phyloP scores from a whole-genome alignment of 2,113 vertebrate genomes.

The Calyptomena viridis region DNA sequence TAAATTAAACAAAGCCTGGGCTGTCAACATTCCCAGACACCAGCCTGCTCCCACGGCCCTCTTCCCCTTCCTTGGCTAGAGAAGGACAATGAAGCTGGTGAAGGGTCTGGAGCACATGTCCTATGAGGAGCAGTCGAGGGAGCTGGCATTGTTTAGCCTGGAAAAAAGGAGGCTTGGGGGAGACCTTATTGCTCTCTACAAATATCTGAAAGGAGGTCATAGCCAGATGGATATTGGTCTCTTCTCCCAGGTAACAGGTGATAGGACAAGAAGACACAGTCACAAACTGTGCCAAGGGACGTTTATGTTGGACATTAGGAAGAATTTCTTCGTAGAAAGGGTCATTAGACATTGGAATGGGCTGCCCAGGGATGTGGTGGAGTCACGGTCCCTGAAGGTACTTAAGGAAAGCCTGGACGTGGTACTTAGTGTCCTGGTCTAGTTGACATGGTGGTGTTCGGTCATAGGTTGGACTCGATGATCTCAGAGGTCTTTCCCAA shows the following conservation, averaged over 20 bases:
- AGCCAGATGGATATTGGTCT: fast-evolving
- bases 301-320: not conserved
- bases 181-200: not conserved
- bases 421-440: not conserved
- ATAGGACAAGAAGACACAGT: not conserved
- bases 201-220: not conserved
- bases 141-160: not conserved
- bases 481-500: not conserved
- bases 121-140: not conserved
- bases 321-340: not conserved
- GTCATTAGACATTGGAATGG: not conserved
- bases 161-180: not conserved
- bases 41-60: fast-evolving
- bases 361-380: not conserved
- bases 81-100: not conserved
- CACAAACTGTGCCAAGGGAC: not conserved
- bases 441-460: not conserved
- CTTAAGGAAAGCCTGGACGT: not conserved
- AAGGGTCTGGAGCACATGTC: not conserved
- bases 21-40: fast-evolving
- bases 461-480: not conserved
- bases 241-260: not conserved
- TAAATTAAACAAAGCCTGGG: not conserved
- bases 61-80: not conserved
- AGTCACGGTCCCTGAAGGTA: not conserved